Conservation (phyloP, 2,888 invertebrate species). For the Lasiommata megera region DNA sequence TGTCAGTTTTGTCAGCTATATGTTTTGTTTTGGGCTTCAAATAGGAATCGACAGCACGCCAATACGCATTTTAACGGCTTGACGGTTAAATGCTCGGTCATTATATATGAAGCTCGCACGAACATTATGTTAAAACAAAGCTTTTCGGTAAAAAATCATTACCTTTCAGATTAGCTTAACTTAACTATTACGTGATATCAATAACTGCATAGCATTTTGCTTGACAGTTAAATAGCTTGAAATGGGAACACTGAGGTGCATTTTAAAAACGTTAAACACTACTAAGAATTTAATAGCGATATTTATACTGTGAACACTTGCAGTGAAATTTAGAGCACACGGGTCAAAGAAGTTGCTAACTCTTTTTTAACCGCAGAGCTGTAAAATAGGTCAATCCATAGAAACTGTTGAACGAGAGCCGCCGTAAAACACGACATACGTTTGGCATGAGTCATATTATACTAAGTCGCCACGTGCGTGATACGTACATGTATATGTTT, state of each 20-base stretch:
- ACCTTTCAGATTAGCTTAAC: too few relatives aligned
- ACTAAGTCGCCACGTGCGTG: neutral
- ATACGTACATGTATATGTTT: neutral
- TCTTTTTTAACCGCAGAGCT: conserved; percentile 17
- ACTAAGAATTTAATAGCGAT: conserved; percentile 18
- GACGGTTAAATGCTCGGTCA: too few relatives aligned
- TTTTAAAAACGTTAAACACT: conserved; percentile 9
- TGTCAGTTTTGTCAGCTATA: too few relatives aligned
- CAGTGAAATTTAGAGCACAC: conserved; percentile 16
- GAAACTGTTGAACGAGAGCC: conserved; percentile 17
- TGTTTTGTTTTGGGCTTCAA: too few relatives aligned
- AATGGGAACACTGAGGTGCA: neutral
- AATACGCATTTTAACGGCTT: too few relatives aligned
- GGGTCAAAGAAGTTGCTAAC: conserved; percentile 19
- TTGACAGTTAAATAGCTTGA: neutral
- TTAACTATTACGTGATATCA: too few relatives aligned
- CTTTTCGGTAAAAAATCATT: too few relatives aligned
- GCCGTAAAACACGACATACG: neutral
- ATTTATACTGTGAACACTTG: conserved; percentile 20
- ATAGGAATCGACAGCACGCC: too few relatives aligned
- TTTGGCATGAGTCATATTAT: neutral
- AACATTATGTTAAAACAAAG: too few relatives aligned
- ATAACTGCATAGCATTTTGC: too few relatives aligned
- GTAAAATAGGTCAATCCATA: conserved; percentile 26
- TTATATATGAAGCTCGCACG: too few relatives aligned